Percentiles rank a stretch among this genome's conserved stretches.
Conservation (phyloP, 2,797 vertebrate species). For the Eurystomus glaucurus region DNA sequence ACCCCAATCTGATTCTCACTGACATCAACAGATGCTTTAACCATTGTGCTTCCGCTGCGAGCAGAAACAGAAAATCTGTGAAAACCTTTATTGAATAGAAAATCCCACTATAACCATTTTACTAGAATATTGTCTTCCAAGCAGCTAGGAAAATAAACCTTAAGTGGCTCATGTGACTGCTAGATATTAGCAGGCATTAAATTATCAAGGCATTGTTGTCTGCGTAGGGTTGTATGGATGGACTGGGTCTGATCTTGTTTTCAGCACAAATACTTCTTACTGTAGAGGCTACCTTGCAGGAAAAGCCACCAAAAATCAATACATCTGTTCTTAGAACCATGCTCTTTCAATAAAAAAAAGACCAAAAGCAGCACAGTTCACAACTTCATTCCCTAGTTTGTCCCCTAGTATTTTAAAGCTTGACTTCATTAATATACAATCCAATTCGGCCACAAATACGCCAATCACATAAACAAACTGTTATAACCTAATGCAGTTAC, state of each 20-base stretch:
- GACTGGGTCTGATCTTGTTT: background rate
- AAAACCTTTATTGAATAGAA: background rate
- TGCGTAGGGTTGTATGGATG: background rate
- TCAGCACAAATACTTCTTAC: background rate
- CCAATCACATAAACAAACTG: background rate
- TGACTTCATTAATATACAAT: background rate
- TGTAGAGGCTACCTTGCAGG: background rate
- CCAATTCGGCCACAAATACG: background rate
- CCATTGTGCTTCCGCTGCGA: accelerated
- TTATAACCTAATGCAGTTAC: background rate
- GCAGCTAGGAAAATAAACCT: background rate
- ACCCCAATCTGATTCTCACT: background rate
- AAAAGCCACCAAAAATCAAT: slow-evolving; percentile 22
- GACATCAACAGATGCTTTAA: background rate
- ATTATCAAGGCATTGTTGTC: background rate
- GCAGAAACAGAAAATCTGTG: background rate
- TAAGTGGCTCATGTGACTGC: background rate
- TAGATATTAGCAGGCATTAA: background rate
- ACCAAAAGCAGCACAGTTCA: background rate
- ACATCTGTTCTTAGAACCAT: background rate
- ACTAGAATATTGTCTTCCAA: background rate
- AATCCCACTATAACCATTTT: background rate
- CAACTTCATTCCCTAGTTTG: background rate
- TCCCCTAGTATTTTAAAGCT: background rate
- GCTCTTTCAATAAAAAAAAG: background rate